phyloP scores from a whole-genome alignment of 2,797 vertebrate genomes.

The Cossypha niveicapilla region DNA sequence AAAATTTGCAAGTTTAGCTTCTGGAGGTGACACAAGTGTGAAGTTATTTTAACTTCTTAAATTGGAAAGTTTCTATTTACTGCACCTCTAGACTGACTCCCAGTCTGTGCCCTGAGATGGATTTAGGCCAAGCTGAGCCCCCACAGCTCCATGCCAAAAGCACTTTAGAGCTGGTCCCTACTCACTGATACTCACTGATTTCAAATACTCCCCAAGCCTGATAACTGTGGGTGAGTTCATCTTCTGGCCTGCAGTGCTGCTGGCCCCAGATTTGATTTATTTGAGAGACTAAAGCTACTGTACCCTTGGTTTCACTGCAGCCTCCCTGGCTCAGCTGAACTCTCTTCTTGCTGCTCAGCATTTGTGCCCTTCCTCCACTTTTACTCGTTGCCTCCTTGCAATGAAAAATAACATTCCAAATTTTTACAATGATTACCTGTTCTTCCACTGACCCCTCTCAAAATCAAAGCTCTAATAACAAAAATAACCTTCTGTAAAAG shows the following conservation, averaged over 20 bases:
- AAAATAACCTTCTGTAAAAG: neutral
- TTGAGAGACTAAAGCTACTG: neutral
- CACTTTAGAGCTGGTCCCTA: neutral
- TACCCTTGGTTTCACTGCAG: neutral
- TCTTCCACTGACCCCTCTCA: neutral
- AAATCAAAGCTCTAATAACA: neutral
- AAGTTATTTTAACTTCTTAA: constrained; percentile 43
- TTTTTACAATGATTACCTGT: neutral
- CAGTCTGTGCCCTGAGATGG: neutral
- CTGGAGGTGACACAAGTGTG: constrained; percentile 34
- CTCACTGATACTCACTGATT: neutral
- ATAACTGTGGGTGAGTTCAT: constrained; percentile 25
- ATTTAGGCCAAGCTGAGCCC: neutral
- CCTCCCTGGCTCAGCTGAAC: neutral
- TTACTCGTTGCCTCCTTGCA: neutral
- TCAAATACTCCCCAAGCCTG: neutral
- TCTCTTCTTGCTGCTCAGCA: neutral
- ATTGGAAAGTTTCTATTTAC: constrained; percentile 12
- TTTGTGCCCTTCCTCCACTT: neutral
- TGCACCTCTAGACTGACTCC: constrained; percentile 9
- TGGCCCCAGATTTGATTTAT: neutral
- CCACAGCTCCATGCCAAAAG: neutral
- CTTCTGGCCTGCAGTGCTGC: neutral
- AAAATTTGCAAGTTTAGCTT: neutral
- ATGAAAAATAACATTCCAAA: neutral